Evolutionary conservation across 2,113 vertebrate genomes (phyloP), one percentile per base, ranked within the genome.

Genomic region (Gasterosteus nipponicus): DNA sequence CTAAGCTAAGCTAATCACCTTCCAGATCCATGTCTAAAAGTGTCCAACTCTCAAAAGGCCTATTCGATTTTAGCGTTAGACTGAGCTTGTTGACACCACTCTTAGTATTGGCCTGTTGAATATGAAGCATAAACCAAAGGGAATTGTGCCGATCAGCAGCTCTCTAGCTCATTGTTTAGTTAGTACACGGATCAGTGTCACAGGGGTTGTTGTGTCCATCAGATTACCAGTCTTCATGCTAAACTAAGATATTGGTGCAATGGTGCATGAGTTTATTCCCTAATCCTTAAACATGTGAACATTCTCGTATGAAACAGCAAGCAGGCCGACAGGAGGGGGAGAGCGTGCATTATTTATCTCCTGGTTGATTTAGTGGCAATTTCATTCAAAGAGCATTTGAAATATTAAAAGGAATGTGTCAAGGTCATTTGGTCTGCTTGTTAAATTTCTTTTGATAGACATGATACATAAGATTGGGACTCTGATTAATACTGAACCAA

Each of bases 321-420:
- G 5, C 35, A 19, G 5, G 10, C 3, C 19, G 39, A 62, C 56
- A 62, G 35, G 33, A 33, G 33, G 33, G 33, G 33, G 33, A 5
- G 33, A 22, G 51, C 10, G 53, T 75, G 10, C 14, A 63, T 83
- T 63, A 77, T 77, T 56, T 69, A 75, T 59, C n/a, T 22, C 15
- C 47, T 47, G 42, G 53, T n/a, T 67, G 73, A 70, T 77, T 80
- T 66, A 41, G 68, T 33, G 42, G 46, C 46, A 79, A 78, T 58
- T 44, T 54, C 11, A 70, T 62, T 75, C 56, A 80, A 73, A 66
- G 62, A 54, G 35, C 58, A 49, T 82, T 75, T 83, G 18, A 68
- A 78, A 71, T 65, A 75, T 75, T 74, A 69, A 83, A 75, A 69
- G 68, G 53, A 35, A 65, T 57, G 22, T 35, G 31, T 38, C 59